Conservation (phyloP, 2,113 vertebrate species). For the Thymallus thymallus region DNA sequence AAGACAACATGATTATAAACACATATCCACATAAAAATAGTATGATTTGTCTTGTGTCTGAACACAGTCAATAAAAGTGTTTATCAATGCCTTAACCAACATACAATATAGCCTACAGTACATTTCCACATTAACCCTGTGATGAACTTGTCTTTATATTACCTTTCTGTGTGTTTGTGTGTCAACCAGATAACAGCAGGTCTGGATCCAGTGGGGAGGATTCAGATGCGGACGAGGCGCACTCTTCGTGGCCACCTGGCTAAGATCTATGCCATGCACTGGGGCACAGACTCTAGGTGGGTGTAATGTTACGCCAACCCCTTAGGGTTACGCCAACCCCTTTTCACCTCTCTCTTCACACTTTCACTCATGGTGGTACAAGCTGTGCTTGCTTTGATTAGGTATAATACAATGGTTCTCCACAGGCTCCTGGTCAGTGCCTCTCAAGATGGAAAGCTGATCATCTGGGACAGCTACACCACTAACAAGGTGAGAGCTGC, state of each 20-base stretch:
- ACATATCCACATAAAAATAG: too few species aligned
- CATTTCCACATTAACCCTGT: too few species aligned
- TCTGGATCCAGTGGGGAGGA: conserved; percentile 86
- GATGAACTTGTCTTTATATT: too few species aligned
- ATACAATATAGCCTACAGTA: too few species aligned
- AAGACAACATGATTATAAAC: too few species aligned
- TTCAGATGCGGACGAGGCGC: conserved; percentile 89
- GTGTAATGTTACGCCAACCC: neutral
- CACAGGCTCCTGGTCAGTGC: conserved; percentile 85
- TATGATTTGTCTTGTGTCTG: too few species aligned
- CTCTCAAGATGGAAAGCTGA: conserved; percentile 88
- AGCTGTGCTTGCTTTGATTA: neutral
- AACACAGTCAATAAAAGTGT: too few species aligned
- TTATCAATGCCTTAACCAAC: too few species aligned
- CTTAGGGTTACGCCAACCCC: too few species aligned
- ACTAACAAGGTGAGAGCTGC: conserved; percentile 82
- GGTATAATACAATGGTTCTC: neutral
- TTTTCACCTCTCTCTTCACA: neutral
- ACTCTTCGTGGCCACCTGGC: conserved; percentile 87
- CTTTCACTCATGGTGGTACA: too few species aligned
- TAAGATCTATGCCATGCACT: conserved; percentile 94
- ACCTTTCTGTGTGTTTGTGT: neutral
- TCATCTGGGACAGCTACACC: conserved; percentile 90
- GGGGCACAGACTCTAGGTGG: conserved; percentile 86
- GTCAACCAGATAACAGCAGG: conserved; percentile 81